A percentile compares a stretch with the other conserved stretches of the same genome.
Evolutionary conservation across 1,140 invertebrate species (phyloP).

Genomic region (Palaemon carinicauda): DNA sequence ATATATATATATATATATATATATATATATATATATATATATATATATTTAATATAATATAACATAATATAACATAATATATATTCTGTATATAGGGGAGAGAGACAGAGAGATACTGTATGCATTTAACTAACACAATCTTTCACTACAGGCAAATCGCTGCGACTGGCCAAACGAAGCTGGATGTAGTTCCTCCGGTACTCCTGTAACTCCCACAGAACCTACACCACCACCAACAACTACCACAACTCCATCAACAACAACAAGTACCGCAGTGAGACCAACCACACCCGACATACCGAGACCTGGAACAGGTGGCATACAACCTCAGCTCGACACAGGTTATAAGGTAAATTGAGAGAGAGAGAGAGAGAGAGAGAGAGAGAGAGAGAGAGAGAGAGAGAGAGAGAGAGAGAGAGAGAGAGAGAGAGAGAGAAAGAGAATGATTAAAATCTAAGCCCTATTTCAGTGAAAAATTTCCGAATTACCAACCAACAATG

Average conservation of each 20-base stretch:
- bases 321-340: conserved; percentile 48
- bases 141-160: conserved; percentile 61
- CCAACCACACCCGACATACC: neutral
- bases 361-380: too few species aligned
- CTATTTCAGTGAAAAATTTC: too few species aligned
- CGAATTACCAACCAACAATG: too few species aligned
- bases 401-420: too few species aligned
- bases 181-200: conserved; percentile 11
- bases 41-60: too few species aligned
- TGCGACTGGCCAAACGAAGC: conserved; percentile 76
- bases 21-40: neutral
- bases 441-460: too few species aligned
- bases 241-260: neutral
- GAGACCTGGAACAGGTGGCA: neutral
- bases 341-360: conserved; percentile 64
- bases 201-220: neutral
- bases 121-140: neutral
- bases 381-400: too few species aligned
- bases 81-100: too few species aligned
- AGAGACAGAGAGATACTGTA: too few species aligned
- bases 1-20: neutral
- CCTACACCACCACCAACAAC: neutral
- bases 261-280: neutral
- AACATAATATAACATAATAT: too few species aligned
- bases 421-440: too few species aligned